These are phyloP conservation scores for Siderastrea radians DNA, from an alignment of 92 coral and sea anemone genomes.

Conservation along the genomic window DNA sequence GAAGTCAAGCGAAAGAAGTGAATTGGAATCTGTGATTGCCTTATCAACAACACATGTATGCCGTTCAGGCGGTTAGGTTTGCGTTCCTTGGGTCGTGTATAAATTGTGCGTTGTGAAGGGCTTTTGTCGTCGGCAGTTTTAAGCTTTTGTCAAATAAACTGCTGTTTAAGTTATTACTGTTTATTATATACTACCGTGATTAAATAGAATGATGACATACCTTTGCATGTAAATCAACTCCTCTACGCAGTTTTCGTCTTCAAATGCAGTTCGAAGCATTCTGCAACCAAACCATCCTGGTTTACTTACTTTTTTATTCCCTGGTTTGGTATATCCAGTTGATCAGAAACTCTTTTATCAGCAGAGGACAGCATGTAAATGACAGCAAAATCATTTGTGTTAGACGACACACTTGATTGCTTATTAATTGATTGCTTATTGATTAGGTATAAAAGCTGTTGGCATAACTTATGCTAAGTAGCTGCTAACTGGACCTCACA, in stretches of 20 bases:
- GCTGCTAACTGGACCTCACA: background rate
- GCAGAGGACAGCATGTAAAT: background rate
- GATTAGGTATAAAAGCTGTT: background rate
- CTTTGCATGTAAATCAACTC: background rate
- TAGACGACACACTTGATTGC: constrained; percentile 25
- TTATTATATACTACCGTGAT: background rate
- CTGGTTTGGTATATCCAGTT: background rate
- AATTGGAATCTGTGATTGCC: background rate
- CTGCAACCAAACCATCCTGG: background rate
- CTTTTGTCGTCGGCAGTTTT: background rate
- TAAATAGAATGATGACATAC: background rate
- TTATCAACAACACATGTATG: background rate
- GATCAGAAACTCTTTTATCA: background rate
- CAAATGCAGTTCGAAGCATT: background rate
- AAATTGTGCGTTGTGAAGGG: background rate
- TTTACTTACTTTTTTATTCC: background rate
- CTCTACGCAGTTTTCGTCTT: background rate
- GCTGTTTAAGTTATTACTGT: constrained; percentile 2
- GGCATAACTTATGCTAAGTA: constrained; percentile 3
- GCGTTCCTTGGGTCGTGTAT: background rate
- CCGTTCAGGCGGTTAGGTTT: background rate
- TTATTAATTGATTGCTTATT: background rate
- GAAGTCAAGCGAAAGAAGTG: background rate
- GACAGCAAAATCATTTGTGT: background rate
- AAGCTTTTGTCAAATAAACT: constrained; percentile 17